Evolutionary conservation across 2,113 vertebrate species (phyloP).

Genomic region (Vanacampus margaritifer): DNA sequence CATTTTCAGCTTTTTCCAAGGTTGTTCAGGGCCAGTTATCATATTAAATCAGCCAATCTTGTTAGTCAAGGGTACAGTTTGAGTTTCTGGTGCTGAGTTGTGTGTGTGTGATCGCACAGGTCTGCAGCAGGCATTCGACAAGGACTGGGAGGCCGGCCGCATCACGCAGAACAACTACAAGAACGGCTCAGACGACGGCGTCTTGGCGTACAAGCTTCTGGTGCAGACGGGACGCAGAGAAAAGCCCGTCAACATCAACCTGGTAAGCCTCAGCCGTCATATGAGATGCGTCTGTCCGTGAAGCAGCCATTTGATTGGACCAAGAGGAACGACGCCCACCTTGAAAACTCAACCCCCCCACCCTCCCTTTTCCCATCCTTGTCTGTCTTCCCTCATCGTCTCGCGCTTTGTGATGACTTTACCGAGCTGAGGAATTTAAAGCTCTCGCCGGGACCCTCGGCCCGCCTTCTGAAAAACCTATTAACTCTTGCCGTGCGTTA

Average conservation of each 20-base stretch:
- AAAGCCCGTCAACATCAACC: constrained; percentile 86
- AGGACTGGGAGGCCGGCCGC: constrained; percentile 87
- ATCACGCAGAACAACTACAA: constrained; percentile 87
- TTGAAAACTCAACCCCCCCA: constrained; percentile 27
- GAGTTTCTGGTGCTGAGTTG: constrained; percentile 28
- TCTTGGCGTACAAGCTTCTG: constrained; percentile 94
- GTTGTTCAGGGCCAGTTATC: constrained; percentile 46
- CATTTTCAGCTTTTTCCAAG: constrained; percentile 54
- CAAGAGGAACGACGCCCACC: constrained; percentile 41
- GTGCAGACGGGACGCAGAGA: constrained; percentile 92
- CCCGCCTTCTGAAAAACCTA: constrained; percentile 73
- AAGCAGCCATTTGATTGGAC: constrained; percentile 11
- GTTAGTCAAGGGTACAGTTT: constrained; percentile 46
- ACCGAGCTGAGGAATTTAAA: constrained; percentile 74
- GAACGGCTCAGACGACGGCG: constrained; percentile 90
- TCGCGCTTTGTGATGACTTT: constrained; percentile 66
- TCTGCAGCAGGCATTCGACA: constrained; percentile 93
- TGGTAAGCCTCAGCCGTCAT: constrained; percentile 29
- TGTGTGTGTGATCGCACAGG: constrained; percentile 68
- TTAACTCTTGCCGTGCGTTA: constrained; percentile 47
- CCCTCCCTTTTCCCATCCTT: constrained; percentile 8
- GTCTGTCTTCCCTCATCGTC: constrained; percentile 33
- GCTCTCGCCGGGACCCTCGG: constrained; percentile 65
- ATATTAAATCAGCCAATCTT: constrained; percentile 57
- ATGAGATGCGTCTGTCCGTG: neutral